Conservation (phyloP, 2,888 invertebrate species). For the Amphipyra tragopoginis region DNA sequence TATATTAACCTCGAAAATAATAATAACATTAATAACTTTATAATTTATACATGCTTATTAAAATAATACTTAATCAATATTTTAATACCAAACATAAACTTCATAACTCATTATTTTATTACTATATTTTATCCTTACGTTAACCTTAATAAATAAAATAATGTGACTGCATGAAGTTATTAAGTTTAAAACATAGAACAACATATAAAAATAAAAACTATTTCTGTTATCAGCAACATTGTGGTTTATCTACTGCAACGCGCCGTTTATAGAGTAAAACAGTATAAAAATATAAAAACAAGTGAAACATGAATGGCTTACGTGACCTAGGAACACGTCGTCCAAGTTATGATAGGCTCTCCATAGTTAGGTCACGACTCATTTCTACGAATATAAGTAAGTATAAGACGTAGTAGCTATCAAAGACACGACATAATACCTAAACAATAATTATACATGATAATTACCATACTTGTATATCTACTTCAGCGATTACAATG, state of each 20-base stretch:
- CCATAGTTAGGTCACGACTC: slow-evolving; percentile 51
- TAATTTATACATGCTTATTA: slow-evolving; percentile 29
- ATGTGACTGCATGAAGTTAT: slow-evolving; percentile 13
- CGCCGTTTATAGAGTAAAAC: slow-evolving; percentile 23
- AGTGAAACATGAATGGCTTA: slow-evolving; percentile 65
- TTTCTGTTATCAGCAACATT: slow-evolving; percentile 39
- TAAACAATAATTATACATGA: slow-evolving; percentile 59
- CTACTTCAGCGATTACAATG: slow-evolving; percentile 51
- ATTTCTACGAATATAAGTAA: slow-evolving; percentile 52
- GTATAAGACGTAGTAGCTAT: slow-evolving; percentile 53
- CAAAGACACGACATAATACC: slow-evolving; percentile 44
- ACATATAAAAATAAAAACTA: slow-evolving; percentile 24
- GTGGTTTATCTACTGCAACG: slow-evolving; percentile 33
- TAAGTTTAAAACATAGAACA: slow-evolving; percentile 12
- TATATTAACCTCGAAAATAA: slow-evolving; percentile 27
- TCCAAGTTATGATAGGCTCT: slow-evolving; percentile 63
- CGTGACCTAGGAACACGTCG: slow-evolving; percentile 85
- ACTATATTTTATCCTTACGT: slow-evolving; percentile 34
- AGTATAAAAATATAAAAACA: slow-evolving; percentile 43
- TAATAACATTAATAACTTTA: slow-evolving; percentile 21
- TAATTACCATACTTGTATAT: slow-evolving; percentile 65
- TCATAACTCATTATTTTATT: slow-evolving; percentile 40
- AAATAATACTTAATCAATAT: slow-evolving; percentile 30
- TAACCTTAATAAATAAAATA: slow-evolving; percentile 44
- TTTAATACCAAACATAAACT: slow-evolving; percentile 26